Evolutionary conservation across 2,888 invertebrate genomes (phyloP), one percentile per base, ranked within the genome.

Genomic region (Drosophila fulvimacula): DNA sequence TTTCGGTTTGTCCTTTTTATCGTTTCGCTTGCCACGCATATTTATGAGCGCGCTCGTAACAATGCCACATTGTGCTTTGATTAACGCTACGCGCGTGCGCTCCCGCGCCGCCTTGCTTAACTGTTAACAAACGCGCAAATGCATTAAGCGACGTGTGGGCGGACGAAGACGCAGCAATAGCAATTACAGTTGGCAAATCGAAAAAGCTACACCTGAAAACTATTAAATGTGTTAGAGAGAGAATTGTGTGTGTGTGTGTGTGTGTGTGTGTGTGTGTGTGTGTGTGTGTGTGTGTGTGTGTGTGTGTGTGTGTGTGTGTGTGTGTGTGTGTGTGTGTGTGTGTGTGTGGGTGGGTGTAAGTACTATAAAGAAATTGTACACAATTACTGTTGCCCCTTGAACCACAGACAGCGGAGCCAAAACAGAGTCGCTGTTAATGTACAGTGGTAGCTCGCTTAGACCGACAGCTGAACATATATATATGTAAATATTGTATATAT

Each of bases 11-110:
- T 76, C 76, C 79, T 79, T 76, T 66, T 66, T 49, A 85, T 82
- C 76, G 63, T 71, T 82, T 69, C 52, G 81, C 67, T 79, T 66
- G 73, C 69, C 70, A 79, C 51, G 76, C 85, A 76, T 69, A 69
- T 67, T 59, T 52, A 78, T 81, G 24, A 58, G 62, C 73, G 61
- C 57, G 9, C 46, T 38, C 39, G 41, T 39, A 49, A 75, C 72
- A 75, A 75, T 76, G 59, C 52, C 24, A 46, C 58, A 79, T 76
- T 79, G 76, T 79, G 75, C 63, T 70, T 63, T 58, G 70, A 79
- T 79, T 79, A 76, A 63, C 49, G 55, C 17, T 42, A 30, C 30
- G 78, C 75, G 79, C 78, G 78, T 78, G 75, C 78, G 73, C 60
- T 44, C 30, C 44, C 34, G 44, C 64, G 34, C 67, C 44, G 56